These are phyloP conservation scores for Apantesis nais DNA, from an alignment of 2,888 invertebrate genomes.

Conservation along the genomic window DNA sequence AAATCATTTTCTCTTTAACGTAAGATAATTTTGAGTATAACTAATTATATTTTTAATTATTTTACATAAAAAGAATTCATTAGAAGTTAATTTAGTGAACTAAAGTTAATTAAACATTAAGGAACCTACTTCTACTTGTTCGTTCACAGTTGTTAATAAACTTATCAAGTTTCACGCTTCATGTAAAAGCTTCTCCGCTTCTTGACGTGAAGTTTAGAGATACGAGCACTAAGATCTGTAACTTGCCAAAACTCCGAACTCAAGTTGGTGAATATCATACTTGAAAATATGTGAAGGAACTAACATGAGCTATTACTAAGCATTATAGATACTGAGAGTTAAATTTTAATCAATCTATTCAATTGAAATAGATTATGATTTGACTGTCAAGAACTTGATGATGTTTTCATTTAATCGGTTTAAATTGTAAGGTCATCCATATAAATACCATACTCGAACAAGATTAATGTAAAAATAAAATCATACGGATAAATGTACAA, in stretches of 20 bases:
- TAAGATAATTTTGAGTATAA: not conserved
- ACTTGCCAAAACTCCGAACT: slow-evolving; percentile 29
- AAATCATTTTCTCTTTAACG: not conserved
- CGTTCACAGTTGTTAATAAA: slow-evolving; percentile 29
- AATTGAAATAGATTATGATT: too few species aligned
- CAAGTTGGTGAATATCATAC: slow-evolving; percentile 16
- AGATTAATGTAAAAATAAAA: slow-evolving; percentile 26
- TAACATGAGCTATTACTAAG: slow-evolving; percentile 27
- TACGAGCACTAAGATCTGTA: slow-evolving; percentile 43
- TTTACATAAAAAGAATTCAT: too few species aligned
- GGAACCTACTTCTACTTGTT: not conserved
- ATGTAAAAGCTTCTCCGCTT: slow-evolving; percentile 24
- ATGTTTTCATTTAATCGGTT: slow-evolving; percentile 14
- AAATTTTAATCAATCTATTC: slow-evolving; percentile 10
- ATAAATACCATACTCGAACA: slow-evolving; percentile 38
- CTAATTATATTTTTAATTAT: not conserved
- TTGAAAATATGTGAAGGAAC: slow-evolving; percentile 12
- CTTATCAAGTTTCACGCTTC: slow-evolving; percentile 39
- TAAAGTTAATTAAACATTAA: slow-evolving; percentile 3
- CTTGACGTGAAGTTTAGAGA: slow-evolving; percentile 33
- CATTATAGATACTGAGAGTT: slow-evolving; percentile 31
- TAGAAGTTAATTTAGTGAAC: not conserved
- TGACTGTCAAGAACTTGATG: not conserved
- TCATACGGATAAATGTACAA: slow-evolving; percentile 35
- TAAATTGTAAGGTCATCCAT: slow-evolving; percentile 37